Base-by-base conservation (phyloP, 2,888 invertebrate genomes). In the Rotaria macrura region DNA sequence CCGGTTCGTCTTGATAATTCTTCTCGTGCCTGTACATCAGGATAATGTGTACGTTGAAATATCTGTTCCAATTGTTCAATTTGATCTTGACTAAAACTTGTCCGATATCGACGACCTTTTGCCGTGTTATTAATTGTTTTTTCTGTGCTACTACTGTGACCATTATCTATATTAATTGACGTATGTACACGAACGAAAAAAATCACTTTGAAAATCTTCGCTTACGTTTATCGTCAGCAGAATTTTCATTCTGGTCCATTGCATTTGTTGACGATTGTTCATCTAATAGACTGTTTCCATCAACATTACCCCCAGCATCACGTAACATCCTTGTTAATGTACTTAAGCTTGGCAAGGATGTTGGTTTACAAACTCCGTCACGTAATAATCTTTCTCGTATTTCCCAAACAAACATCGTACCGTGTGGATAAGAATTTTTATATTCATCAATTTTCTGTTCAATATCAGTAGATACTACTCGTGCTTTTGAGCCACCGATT, bases 401-500 rank as follows among this genome's bases (percentile, higher is more conserved):
- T 29, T 85, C 85, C 43, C 84, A 85, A 55, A 84, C 84, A 34
- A 85, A 84, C 29, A 85, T 85, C 34, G 85, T 72, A 6, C 65
- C 65, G 38, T 65, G 65, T 43, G 85, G 85, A 84, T 79, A 79
- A 2, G 84, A 65, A 54, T 84, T 85, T 84, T 55, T 84, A 47
- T 85, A 85, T 47, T 84, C 43, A 20, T 74, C 38, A 25, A 85
- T 85, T 84, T 85, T 85, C 10, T 84, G 72, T 79, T 85, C 85
- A 34, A 85, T 84, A 47, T 74, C 38, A 47, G 85, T 72, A 43
- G 95, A 95, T 65, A 96, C 96, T 54, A 96, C 95, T 87, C 96
- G 93, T 40, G 96, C 96, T 91, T 96, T 96, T 87, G 95, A 95
- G 86, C 96, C 96, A 20, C 96, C 96, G 47, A 91, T 91, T 43